Base-by-base conservation (phyloP, 2,113 vertebrate species). In the Meriones unguiculatus region DNA sequence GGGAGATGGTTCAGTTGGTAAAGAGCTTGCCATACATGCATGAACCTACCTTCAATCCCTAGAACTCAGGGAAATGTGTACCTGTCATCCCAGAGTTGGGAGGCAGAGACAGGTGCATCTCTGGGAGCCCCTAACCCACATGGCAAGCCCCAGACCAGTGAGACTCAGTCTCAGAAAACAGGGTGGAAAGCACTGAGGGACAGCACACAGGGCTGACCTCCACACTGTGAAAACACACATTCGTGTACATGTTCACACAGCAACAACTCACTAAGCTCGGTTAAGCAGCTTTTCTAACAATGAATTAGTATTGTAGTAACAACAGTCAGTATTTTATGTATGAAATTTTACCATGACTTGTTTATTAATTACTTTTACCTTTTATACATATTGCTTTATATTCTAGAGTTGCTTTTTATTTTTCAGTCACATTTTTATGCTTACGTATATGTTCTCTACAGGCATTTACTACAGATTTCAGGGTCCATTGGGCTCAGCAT, bases 401-500 rank as follows among this genome's bases (percentile, higher is more conserved):
- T 64, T 97, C 24, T 93, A 65, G 25, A 96, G 67, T 24, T 65
- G n/a, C 41, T 93, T 67, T 0, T 2, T n/a, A 59, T 69, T 88
- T 90, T 95, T 15, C 25, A 38, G 84, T 81, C 76, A 92, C n/a
- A 2, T 52, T 12, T 70, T 84, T 15, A 52, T 94, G 50, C 52
- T 78, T 94, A 3, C 20, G 96, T 97, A 32, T 72, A 46, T 96
- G 76, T 84, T 88, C 59, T 96, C 28, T 94, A 90, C 96, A 99
- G 99, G 99, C 99, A n/a, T 99, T 99, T 98, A 99, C 99, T 85
- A 99, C 99, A 93, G 99, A 99, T 98, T 99, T 99, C 97, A 99
- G 99, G 97, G 99, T 99, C 90, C 99, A 99, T 96, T 99, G 99
- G 99, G 99, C 99, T 70, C 99, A 99, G 97, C 99, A 99, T 97